Conservation (phyloP, 2,113 vertebrate species). For the Erythrolamprus reginae region DNA sequence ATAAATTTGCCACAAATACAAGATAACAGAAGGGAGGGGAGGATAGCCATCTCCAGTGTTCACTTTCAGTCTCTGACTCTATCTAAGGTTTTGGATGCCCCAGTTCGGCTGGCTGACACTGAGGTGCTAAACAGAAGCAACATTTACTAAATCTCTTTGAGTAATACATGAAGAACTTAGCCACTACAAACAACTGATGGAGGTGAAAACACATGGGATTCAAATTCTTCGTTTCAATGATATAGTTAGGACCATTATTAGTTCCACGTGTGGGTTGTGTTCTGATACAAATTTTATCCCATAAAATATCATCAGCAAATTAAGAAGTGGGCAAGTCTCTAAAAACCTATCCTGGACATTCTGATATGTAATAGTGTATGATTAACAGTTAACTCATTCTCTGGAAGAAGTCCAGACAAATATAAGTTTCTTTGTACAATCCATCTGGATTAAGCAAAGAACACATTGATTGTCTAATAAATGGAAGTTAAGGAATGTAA, state of each 20-base stretch:
- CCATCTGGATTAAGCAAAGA: constrained; percentile 11
- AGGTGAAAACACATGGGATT: not conserved
- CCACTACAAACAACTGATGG: not conserved
- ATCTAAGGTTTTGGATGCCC: not conserved
- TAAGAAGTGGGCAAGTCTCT: not conserved
- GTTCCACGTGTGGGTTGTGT: not conserved
- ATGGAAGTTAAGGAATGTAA: constrained; percentile 15
- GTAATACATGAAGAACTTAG: not conserved
- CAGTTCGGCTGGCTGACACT: not conserved
- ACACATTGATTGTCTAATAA: constrained; percentile 35
- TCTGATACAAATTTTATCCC: constrained; percentile 42
- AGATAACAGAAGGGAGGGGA: not conserved
- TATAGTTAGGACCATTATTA: not conserved
- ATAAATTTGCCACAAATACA: not conserved
- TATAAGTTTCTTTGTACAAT: constrained; percentile 10
- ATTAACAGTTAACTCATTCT: constrained; percentile 19
- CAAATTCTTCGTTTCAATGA: not conserved
- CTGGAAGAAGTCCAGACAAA: not conserved
- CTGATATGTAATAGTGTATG: constrained; percentile 32
- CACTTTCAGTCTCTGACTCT: not conserved
- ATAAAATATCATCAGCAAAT: constrained; percentile 30
- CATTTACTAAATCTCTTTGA: not conserved
- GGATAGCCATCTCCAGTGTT: not conserved
- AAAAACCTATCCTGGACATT: constrained; percentile 10
- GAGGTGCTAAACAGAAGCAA: not conserved